Evolutionary conservation across 2,113 vertebrate genomes (phyloP), one percentile per base, ranked within the genome.

Genomic region (Vulpes vulpes): DNA sequence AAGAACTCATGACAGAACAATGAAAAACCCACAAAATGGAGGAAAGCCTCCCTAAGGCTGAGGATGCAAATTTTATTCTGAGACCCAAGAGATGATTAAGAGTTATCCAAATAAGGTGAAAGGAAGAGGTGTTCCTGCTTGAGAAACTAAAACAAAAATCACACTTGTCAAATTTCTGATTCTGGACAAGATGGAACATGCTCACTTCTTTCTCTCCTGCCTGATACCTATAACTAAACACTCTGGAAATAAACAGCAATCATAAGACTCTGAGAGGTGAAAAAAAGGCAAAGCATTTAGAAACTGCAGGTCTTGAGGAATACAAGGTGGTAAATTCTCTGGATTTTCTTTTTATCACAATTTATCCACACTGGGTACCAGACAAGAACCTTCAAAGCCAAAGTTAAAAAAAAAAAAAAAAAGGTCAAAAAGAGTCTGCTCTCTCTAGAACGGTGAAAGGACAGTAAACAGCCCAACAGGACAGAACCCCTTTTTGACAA

Each of bases 51-150:
- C 53, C 38, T 11, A 91, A 71, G 38, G 60, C 30, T 27, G n/a
- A 53, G 32, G 85, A 76, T 35, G 60, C 27, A 94, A n/a, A 80
- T 55, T 79, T 89, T 93, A 89, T 84, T 93, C 43, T 86, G 65
- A 94, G n/a, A 73, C 71, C 65, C 69, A 22, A 64, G 43, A 65
- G 38, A 89, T 93, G 51, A 89, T 51, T 53, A 95, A 53, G 60
- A 78, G 25, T 53, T 93, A 93, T 8, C 51, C 32, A 76, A 85
- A 92, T 76, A 51, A 51, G 23, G 73, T 43, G 25, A 76, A 76
- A 76, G 73, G 38, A 76, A 76, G 73, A 76, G 49, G 7, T 49
- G 11, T 15, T 43, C 43, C 73, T 51, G 73, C 73, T 49, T 74
- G 38, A 74, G 73, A 74, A 74, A 74, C 73, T 74, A 74, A 49